Base-by-base conservation (phyloP, 2,888 invertebrate species). In the Mesodorylaimus sp. region DNA sequence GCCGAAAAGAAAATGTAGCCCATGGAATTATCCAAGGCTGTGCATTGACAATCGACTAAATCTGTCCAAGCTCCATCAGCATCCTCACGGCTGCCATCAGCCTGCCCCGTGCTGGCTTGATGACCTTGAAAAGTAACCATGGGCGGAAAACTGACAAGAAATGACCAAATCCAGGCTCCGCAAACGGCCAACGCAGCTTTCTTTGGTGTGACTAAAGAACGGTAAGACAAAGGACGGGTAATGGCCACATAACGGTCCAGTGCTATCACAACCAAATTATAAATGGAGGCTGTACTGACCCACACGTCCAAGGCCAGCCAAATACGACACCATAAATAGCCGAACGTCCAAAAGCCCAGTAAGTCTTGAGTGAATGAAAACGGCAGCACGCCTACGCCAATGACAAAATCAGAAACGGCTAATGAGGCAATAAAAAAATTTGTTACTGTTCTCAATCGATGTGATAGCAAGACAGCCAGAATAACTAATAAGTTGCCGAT, bases 251-350 rank as follows among this genome's bases (percentile, higher is more conserved):
- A 95, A 21, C 75, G 62, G 54, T 69, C 93, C 65, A 93, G 73
- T 19, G 87, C 87, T 66, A 93, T 93, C 60, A 87, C 91, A 67
- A 89, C 89, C 50, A 93, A 76, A 70, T 93, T 93, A 59, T 93
- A 75, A 62, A 93, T 93, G 60, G 88, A 89, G 0, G 93, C 88
- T 0, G 95, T 95, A 72, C 91, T 93, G 83, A 93, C 83, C 87
- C 91, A 89, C 13, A 95, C 93, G 70, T 95, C 95, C 51, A 91
- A 79, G 0, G 93, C 91, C 55, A 95, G 74, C 93, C 93, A 95
- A 57, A 88, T 79, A 53, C 83, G 82, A 72, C 93, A 95, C 87
- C 91, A 89, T 41, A 86, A 75, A 68, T 83, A 81, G 47, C 93
- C 91, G 68, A 91, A 95, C 61, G 91, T 83, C 95, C 95, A 95